Evolutionary conservation across 2,113 vertebrate genomes (phyloP).

Genomic region (Pseudorhombus dupliciocellatus): DNA sequence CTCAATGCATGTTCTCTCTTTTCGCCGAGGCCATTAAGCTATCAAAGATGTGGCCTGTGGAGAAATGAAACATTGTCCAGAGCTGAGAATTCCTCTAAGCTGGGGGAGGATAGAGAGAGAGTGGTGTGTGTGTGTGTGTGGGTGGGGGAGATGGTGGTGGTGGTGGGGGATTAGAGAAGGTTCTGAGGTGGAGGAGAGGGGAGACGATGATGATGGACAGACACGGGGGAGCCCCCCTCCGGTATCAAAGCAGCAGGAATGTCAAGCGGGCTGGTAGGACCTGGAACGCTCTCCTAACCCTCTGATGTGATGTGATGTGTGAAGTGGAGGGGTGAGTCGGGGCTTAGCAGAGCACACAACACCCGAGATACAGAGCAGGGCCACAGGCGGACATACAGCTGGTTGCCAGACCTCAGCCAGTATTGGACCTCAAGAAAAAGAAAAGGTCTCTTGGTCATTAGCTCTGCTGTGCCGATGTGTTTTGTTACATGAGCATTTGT

Average conservation of each 20-base stretch:
- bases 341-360: constrained; percentile 60
- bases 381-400: constrained; percentile 48
- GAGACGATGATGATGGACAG: constrained; percentile 79
- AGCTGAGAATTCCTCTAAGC: constrained; percentile 78
- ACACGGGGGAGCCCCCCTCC: constrained; percentile 65
- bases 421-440: not conserved
- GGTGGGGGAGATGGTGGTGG: not conserved
- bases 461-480: constrained; percentile 6
- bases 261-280: constrained; percentile 70
- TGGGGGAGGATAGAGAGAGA: constrained; percentile 72
- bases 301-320: constrained; percentile 77
- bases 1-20: constrained; percentile 50
- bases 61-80: constrained; percentile 84
- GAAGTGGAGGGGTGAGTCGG: constrained; percentile 69
- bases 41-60: constrained; percentile 80
- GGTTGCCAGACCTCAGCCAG: constrained; percentile 47
- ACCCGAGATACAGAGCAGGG: constrained; percentile 59
- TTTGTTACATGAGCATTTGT: constrained; percentile 38
- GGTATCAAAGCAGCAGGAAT: constrained; percentile 82
- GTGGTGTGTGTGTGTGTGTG: constrained; percentile 1
- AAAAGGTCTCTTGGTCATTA: constrained; percentile 26
- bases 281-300: constrained; percentile 68
- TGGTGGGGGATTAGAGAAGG: constrained; percentile 56
- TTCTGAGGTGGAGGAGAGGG: constrained; percentile 66
- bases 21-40: constrained; percentile 77